Evolutionary conservation across 2,888 invertebrate genomes (phyloP).

Genomic region (Cataglyphis rosenhaueri): DNA sequence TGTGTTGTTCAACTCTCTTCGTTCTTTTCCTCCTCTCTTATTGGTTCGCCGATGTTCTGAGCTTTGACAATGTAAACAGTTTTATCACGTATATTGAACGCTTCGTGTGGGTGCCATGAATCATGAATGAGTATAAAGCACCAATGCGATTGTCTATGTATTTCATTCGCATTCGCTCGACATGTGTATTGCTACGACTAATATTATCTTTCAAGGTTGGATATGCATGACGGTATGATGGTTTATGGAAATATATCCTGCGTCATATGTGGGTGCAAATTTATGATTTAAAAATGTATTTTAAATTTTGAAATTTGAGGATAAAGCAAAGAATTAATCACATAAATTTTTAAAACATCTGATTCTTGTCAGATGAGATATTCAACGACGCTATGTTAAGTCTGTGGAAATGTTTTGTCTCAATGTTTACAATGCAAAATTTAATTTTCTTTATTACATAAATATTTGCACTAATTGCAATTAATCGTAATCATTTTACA

Average conservation of each 20-base stretch:
- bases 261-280: neutral
- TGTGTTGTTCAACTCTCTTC: neutral
- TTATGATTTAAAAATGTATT: neutral
- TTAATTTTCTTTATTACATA: neutral
- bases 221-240: neutral
- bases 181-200: constrained; percentile 21
- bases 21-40: neutral
- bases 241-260: constrained; percentile 31
- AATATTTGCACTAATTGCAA: neutral
- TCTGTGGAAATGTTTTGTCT: neutral
- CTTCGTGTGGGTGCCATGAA: constrained; percentile 33
- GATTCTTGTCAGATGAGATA: neutral
- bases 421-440: neutral
- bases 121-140: constrained; percentile 50
- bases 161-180: neutral
- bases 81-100: constrained; percentile 32
- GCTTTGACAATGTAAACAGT: constrained; percentile 37
- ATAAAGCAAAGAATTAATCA: neutral
- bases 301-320: neutral
- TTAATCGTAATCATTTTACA: neutral
- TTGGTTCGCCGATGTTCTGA: neutral
- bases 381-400: neutral
- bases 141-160: constrained; percentile 10
- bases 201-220: constrained; percentile 46
- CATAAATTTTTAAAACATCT: neutral